Evolutionary conservation across 1,140 invertebrate genomes (phyloP).

Genomic region (Parasteatoda tepidariorum): DNA sequence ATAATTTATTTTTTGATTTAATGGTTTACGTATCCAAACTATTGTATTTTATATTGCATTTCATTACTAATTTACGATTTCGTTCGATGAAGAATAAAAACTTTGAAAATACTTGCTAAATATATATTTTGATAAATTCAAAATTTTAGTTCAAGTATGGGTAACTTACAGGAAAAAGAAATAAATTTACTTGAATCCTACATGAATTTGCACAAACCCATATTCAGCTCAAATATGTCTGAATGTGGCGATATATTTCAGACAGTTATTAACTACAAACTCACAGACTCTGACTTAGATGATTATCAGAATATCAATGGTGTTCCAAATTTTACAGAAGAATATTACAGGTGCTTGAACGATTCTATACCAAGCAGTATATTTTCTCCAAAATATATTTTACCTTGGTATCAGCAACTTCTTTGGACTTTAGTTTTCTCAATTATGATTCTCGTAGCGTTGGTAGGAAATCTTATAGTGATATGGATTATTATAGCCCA

Average conservation of each 20-base stretch:
- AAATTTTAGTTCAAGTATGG: too few species aligned
- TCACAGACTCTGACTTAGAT: not conserved
- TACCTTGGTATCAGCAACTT: conserved; percentile 58
- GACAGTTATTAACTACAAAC: not conserved
- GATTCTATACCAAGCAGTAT: conserved; percentile 6
- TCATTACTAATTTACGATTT: too few species aligned
- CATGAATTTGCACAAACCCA: conserved; percentile 22
- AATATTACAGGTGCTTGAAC: conserved; percentile 16
- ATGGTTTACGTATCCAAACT: too few species aligned
- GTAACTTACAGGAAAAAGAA: conserved; percentile 31
- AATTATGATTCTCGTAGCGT: conserved; percentile 80
- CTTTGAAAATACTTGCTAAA: too few species aligned
- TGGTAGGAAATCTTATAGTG: conserved; percentile 85
- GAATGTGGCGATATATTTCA: conserved; percentile 20
- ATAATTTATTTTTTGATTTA: too few species aligned
- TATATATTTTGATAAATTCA: too few species aligned
- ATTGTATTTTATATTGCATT: too few species aligned
- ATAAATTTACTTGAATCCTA: conserved; percentile 20
- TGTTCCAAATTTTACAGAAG: not conserved
- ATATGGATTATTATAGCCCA: conserved; percentile 90
- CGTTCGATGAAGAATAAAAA: too few species aligned
- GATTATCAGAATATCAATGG: not conserved
- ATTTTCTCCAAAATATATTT: conserved; percentile 33
- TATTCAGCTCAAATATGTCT: not conserved
- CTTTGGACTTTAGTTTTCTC: conserved; percentile 63